These are phyloP conservation scores for Parascotia fuliginaria DNA, from an alignment of 2,888 invertebrate species.

Conservation along the genomic window DNA sequence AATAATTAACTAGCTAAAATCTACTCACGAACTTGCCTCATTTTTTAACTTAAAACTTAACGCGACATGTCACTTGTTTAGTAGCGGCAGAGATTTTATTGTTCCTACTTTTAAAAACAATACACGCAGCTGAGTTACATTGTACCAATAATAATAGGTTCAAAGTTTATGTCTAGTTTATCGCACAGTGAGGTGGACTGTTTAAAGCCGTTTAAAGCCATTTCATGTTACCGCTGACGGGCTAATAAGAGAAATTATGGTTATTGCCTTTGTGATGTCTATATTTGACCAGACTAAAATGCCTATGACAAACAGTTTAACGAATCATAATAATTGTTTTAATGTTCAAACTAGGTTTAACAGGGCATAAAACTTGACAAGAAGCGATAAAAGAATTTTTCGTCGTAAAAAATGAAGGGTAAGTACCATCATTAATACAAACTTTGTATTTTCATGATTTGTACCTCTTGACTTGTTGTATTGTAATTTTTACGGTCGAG, in stretches of 20 bases:
- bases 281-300: constrained; percentile 7
- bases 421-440: constrained; percentile 72
- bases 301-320: constrained; percentile 27
- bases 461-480: constrained; percentile 74
- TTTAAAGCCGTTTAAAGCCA: constrained; percentile 33
- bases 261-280: constrained; percentile 23
- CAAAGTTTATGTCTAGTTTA: constrained; percentile 26
- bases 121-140: constrained; percentile 9
- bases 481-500: constrained; percentile 78
- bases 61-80: constrained; percentile 18
- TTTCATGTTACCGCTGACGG: constrained; percentile 38
- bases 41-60: constrained; percentile 32
- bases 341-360: constrained; percentile 54
- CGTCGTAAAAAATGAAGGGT: constrained; percentile 66
- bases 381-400: constrained; percentile 61
- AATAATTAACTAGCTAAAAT: constrained; percentile 42
- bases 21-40: constrained; percentile 33
- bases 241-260: constrained; percentile 35
- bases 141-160: constrained; percentile 17
- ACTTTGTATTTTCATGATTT: constrained; percentile 78
- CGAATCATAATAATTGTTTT: constrained; percentile 47
- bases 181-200: constrained; percentile 13
- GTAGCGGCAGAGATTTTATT: constrained; percentile 28
- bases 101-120: constrained; percentile 21
- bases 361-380: constrained; percentile 53